Conservation (phyloP, 2,888 invertebrate species). For the Lasioglossum calceatum region DNA sequence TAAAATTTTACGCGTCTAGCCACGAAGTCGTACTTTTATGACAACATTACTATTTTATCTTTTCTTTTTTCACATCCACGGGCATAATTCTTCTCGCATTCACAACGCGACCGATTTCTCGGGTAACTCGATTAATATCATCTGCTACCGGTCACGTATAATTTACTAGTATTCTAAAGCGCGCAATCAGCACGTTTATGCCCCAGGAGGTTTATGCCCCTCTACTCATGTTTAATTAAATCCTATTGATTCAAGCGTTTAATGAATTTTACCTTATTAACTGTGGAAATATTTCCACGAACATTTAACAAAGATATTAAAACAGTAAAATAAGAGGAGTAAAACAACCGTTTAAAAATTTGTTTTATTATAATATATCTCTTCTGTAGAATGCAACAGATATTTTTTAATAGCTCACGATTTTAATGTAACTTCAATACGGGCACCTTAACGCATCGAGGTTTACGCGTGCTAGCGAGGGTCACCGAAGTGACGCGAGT, state of each 20-base stretch:
- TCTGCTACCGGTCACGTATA: slow-evolving; percentile 1
- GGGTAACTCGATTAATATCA: slow-evolving; percentile 23
- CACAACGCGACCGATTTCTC: background rate
- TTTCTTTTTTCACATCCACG: background rate
- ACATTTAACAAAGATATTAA: background rate
- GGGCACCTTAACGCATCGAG: background rate
- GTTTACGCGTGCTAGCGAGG: background rate
- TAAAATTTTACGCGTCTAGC: slow-evolving; percentile 25
- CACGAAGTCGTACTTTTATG: slow-evolving; percentile 33
- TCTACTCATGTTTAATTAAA: slow-evolving; percentile 9
- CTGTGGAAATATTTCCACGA: background rate
- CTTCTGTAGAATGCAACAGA: background rate
- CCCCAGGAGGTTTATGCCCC: slow-evolving; percentile 4
- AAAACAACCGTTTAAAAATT: background rate
- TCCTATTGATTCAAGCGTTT: background rate
- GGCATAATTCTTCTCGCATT: background rate
- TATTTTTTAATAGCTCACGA: background rate
- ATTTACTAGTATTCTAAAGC: slow-evolving; percentile 7
- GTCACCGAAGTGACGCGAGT: slow-evolving; percentile 5
- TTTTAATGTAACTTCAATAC: background rate
- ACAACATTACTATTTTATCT: slow-evolving; percentile 24
- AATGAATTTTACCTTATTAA: background rate
- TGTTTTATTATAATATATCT: background rate
- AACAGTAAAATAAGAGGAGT: background rate
- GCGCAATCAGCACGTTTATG: slow-evolving; percentile 4